Percentiles rank a stretch among this genome's conserved stretches.
Evolutionary conservation across 2,888 invertebrate species (phyloP).

Genomic region (Ligdia adustata): DNA sequence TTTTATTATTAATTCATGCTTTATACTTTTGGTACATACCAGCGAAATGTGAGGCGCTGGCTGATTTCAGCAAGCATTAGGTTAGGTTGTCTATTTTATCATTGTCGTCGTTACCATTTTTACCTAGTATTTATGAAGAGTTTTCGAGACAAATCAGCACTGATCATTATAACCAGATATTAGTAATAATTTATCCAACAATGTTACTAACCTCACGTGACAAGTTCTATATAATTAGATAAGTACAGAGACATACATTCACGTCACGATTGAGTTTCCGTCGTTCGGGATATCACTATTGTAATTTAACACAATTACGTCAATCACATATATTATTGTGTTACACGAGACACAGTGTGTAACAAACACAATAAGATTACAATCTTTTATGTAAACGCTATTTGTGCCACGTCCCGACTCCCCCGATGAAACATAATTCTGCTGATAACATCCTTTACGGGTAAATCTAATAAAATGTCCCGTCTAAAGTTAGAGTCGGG

Average conservation of each 20-base stretch:
- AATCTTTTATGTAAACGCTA: slow-evolving; percentile 13
- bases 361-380: slow-evolving; percentile 30
- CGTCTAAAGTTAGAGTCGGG: slow-evolving; percentile 18
- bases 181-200: no score
- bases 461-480: slow-evolving; percentile 28
- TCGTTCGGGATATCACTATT: slow-evolving; percentile 28
- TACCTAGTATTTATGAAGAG: no score
- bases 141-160: no score
- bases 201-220: neutral
- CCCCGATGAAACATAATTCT: slow-evolving; percentile 12
- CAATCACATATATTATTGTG: no score
- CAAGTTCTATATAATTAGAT: slow-evolving; percentile 3
- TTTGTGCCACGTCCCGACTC: slow-evolving; percentile 13
- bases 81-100: no score
- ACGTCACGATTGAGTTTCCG: neutral
- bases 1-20: no score
- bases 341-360: slow-evolving; percentile 21
- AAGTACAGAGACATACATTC: neutral
- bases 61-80: no score
- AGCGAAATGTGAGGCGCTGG: no score
- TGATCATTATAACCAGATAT: no score
- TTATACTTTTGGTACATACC: no score
- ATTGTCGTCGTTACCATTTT: no score
- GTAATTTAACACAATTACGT: slow-evolving; percentile 32
- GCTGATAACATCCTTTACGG: slow-evolving; percentile 24